Evolutionary conservation across 2,888 invertebrate species (phyloP), one percentile per base, ranked within the genome.

Genomic region (Blera fallax): DNA sequence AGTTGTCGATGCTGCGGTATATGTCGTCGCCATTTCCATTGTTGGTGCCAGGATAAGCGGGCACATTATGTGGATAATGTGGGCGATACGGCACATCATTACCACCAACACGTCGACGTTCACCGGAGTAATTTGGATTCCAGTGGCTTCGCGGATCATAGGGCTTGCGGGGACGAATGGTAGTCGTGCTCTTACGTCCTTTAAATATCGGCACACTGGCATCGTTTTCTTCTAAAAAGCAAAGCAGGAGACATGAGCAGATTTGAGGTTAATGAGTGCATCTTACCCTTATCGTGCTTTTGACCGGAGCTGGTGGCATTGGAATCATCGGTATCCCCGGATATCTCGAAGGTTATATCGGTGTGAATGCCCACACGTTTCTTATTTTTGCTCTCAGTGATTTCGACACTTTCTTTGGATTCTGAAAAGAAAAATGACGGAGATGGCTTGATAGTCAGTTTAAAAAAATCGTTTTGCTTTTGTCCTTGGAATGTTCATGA

Each of bases 311-410:
- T 92, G 5, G 92, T 91, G 62, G 89, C 89, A 87, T 92, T 92
- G 2, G 84, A 88, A 21, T 89, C 88, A 58, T 87, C 89, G 54
- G 89, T 89, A 52, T 90, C 91, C 21, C 91, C 90, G 21, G 91
- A 90, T 74, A 92, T 91, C 84, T 92, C 92, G 80, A 92, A 92
- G 79, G 92, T 92, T 76, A 92, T 92, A 87, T 92, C 92, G 8
- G 92, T 92, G 80, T 92, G 91, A 82, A 92, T 92, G 65, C 92
- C 92, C 81, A 92, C 91, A 60, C 90, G 91, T 88, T 92, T 92
- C 88, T 90, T 91, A 76, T 90, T 91, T 70, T 91, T 92, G 58
- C 90, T 90, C 65, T 92, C 92, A 45, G 91, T 90, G 77, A 92
- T 90, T 89, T 92, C 92, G 5, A 91, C 91, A 87, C 92, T 92